Evolutionary conservation across 2,888 invertebrate species (phyloP), one percentile per base, ranked within the genome.

Genomic region (Syrista parreyssii): DNA sequence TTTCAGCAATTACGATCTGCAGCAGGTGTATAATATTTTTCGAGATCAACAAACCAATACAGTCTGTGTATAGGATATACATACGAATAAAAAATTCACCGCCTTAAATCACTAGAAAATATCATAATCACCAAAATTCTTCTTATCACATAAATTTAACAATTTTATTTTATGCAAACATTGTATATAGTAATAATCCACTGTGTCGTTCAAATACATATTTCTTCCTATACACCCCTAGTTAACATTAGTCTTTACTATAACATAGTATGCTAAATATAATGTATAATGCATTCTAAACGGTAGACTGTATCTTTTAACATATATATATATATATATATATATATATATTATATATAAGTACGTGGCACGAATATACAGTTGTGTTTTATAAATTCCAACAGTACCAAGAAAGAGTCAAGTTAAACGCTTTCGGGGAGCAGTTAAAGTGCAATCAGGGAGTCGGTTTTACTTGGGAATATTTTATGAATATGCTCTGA

Each of bases 401-500:
- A 23, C 23, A 55, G 55, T 9, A 55, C 23, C 23, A 23, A 55
- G 55, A 55, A 55, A 55, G 23, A 23, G 23, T 55, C 55, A 55
- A 55, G 55, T 55, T 55, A 55, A 55, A 23, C 23, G 55, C 9
- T 55, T 23, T 23, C 23, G 55, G 23, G 55, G 6, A 55, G 55
- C 55, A 9, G 71, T 71, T 71, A 71, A 71, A 31, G 71, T 33
- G 71, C 71, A 71, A 71, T 71, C 32, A 71, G 71, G 31, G 33
- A 12, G 31, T 71, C 71, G 71, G 71, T 71, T 71, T 71, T 71
- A 71, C 71, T 33, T 4, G 71, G 31, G 9, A 33, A 71, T 71
- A 71, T 71, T 71, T 71, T 71, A 33, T 71, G 71, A 71, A 71
- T 71, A 33, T 32, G 71, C 31, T 71, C 15, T 71, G 71, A 71